A percentile compares a stretch with the other conserved stretches of the same genome.
Evolutionary conservation across 1,140 invertebrate genomes (phyloP).

Genomic region (Asobara japonica): DNA sequence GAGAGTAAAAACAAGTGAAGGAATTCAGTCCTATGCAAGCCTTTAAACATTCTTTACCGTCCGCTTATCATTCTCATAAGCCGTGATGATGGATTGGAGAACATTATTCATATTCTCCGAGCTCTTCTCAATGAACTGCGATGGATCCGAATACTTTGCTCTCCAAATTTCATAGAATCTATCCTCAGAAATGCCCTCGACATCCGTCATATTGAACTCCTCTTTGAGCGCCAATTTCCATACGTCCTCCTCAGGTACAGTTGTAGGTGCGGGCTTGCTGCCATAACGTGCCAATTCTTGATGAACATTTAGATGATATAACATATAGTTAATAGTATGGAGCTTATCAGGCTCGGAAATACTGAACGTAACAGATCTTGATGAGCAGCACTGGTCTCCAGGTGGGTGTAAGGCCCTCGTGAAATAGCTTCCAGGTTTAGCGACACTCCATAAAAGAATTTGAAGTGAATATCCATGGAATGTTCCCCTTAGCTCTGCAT

Average conservation of each 20-base stretch:
- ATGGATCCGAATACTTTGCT: slow-evolving; percentile 57
- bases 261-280: slow-evolving; percentile 52
- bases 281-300: slow-evolving; percentile 49
- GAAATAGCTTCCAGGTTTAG: slow-evolving; percentile 61
- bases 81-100: neutral
- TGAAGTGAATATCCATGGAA: slow-evolving; percentile 68
- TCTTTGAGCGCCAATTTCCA: slow-evolving; percentile 62
- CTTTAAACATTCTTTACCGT: neutral
- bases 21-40: no score
- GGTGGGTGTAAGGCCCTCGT: slow-evolving; percentile 62
- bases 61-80: neutral
- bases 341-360: slow-evolving; percentile 63
- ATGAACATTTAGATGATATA: slow-evolving; percentile 63
- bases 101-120: slow-evolving; percentile 35
- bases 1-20: no score
- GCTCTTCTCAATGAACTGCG: slow-evolving; percentile 51
- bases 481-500: slow-evolving; percentile 57
- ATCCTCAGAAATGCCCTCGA: slow-evolving; percentile 56
- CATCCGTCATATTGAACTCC: slow-evolving; percentile 59
- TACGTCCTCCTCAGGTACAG: slow-evolving; percentile 55
- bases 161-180: slow-evolving; percentile 63
- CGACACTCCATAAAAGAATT: slow-evolving; percentile 62
- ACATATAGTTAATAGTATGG: slow-evolving; percentile 63
- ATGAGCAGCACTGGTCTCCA: slow-evolving; percentile 60
- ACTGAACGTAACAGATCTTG: slow-evolving; percentile 61